Evolutionary conservation across 2,888 invertebrate species (phyloP).

Genomic region (Plebejus anna): DNA sequence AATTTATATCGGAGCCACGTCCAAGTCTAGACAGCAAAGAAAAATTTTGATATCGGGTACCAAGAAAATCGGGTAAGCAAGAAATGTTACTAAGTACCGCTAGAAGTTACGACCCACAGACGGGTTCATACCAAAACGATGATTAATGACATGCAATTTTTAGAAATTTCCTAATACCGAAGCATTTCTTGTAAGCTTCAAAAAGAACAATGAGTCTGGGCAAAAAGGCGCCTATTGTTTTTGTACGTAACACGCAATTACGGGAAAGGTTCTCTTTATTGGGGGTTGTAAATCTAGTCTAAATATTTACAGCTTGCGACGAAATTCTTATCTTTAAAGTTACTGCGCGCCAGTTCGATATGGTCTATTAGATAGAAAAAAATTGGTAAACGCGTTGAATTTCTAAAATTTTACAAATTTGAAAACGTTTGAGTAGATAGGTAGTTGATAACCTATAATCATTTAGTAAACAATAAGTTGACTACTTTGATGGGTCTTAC

Average conservation of each 20-base stretch:
- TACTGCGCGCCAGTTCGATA: neutral
- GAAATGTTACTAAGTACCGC: neutral
- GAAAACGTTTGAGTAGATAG: too few species aligned
- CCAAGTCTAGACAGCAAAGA: neutral
- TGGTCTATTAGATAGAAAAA: neutral
- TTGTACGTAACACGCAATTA: slow-evolving; percentile 20
- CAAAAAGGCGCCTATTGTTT: slow-evolving; percentile 14
- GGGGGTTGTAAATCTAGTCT: slow-evolving; percentile 20
- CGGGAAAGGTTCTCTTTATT: slow-evolving; percentile 11
- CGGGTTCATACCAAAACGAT: slow-evolving; percentile 16
- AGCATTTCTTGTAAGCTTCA: slow-evolving; percentile 13
- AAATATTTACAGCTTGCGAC: slow-evolving; percentile 18
- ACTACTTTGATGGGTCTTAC: too few species aligned
- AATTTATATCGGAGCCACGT: neutral
- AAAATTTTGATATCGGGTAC: neutral
- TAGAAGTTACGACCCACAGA: slow-evolving; percentile 11
- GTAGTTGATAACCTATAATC: too few species aligned
- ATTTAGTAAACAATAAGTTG: too few species aligned
- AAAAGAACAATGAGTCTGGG: slow-evolving; percentile 7
- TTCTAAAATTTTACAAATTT: neutral
- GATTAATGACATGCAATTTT: slow-evolving; percentile 19
- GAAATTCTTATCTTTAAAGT: neutral
- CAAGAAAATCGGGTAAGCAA: neutral
- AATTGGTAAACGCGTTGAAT: neutral
- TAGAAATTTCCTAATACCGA: slow-evolving; percentile 14